Conservation (phyloP, 2,797 vertebrate species). For the Steatocranus sp. region DNA sequence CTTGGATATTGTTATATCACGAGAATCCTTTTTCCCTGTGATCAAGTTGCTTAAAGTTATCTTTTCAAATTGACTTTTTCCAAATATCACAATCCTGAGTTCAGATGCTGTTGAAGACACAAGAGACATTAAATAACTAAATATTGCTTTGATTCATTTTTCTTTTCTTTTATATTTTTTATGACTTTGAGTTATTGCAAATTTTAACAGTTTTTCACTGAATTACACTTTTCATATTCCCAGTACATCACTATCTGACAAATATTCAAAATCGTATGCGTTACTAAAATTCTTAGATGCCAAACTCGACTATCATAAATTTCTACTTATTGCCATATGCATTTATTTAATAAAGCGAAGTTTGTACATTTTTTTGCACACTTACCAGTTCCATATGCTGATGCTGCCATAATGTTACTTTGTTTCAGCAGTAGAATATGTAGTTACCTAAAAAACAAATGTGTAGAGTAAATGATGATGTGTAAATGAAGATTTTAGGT, state of each 20-base stretch:
- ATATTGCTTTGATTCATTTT: background rate
- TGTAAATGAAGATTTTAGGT: background rate
- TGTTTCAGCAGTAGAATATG: background rate
- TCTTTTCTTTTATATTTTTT: background rate
- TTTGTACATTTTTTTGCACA: background rate
- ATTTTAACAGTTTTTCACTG: background rate
- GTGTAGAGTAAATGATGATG: background rate
- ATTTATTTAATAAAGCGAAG: background rate
- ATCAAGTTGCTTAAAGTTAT: background rate
- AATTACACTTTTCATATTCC: background rate
- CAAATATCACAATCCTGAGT: constrained; percentile 23
- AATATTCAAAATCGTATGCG: background rate
- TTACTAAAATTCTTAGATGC: background rate
- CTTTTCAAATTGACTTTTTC: constrained; percentile 3
- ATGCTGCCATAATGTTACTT: background rate
- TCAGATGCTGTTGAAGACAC: background rate
- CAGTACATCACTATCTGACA: background rate
- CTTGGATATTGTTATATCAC: background rate
- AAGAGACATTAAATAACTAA: background rate
- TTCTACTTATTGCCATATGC: background rate
- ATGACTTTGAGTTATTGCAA: background rate
- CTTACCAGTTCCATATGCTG: background rate
- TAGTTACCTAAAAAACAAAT: background rate
- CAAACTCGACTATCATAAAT: background rate
- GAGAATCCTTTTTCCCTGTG: background rate